A percentile compares a stretch with the other conserved stretches of the same genome.
phyloP scores from a whole-genome alignment of 2,888 invertebrate genomes.

The Miltochrista miniata region DNA sequence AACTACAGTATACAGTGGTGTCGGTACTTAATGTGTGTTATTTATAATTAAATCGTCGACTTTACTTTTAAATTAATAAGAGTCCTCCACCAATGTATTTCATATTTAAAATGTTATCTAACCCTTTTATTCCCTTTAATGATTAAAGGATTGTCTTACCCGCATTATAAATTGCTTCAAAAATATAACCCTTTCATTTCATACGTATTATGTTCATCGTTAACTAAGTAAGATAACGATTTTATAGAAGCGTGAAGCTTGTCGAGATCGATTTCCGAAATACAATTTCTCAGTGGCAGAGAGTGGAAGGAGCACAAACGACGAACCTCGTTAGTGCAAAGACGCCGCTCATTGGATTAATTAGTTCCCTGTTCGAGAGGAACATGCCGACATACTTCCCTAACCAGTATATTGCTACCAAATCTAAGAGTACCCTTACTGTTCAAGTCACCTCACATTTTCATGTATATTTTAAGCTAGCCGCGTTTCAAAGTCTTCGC shows the following conservation, averaged over 20 bases:
- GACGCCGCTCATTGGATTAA: constrained; percentile 79
- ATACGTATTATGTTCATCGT: constrained; percentile 21
- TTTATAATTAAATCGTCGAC: no score
- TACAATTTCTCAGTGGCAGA: constrained; percentile 62
- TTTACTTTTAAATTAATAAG: no score
- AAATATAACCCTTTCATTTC: constrained; percentile 23
- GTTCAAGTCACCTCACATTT: constrained; percentile 59
- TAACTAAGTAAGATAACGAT: constrained; percentile 24
- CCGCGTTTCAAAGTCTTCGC: constrained; percentile 46
- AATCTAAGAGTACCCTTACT: constrained; percentile 56
- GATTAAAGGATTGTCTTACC: no score
- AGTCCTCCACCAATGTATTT: no score
- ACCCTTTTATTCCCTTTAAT: no score
- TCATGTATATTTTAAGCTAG: constrained; percentile 67
- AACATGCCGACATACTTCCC: constrained; percentile 66
- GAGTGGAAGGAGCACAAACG: constrained; percentile 64
- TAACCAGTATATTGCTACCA: constrained; percentile 43
- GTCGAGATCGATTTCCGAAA: constrained; percentile 59
- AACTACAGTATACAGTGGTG: no score
- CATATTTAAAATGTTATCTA: no score
- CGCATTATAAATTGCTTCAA: constrained; percentile 15
- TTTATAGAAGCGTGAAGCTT: constrained; percentile 38
- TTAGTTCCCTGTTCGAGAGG: constrained; percentile 68
- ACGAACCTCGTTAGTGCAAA: constrained; percentile 76
- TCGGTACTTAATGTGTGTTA: no score